Evolutionary conservation across 2,797 vertebrate genomes (phyloP).

Genomic region (Garrulus glandarius): DNA sequence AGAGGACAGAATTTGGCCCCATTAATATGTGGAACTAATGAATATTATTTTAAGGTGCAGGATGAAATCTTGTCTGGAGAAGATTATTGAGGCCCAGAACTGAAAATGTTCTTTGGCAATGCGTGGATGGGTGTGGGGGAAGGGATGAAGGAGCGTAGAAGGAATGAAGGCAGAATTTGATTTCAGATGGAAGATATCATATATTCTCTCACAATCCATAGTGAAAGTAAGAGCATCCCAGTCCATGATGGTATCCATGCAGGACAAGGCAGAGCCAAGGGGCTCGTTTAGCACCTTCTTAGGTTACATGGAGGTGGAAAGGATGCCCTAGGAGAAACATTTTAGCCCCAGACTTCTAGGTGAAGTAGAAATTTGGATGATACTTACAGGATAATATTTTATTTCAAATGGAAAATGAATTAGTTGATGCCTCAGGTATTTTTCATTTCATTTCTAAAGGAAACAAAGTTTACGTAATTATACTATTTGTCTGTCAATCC

Average conservation of each 20-base stretch:
- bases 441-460: background rate
- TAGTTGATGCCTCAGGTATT: background rate
- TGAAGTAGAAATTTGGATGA: background rate
- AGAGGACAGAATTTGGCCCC: background rate
- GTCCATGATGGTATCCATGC: background rate
- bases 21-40: background rate
- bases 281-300: background rate
- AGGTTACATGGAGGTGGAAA: background rate
- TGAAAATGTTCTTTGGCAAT: background rate
- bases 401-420: background rate
- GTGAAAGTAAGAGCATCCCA: background rate
- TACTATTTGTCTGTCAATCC: background rate
- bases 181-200: background rate
- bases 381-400: background rate
- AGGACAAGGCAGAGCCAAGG: background rate
- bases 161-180: background rate
- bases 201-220: background rate
- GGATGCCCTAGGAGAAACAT: background rate
- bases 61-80: background rate
- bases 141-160: background rate
- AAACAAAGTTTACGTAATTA: background rate
- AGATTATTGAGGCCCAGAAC: background rate
- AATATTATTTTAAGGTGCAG: constrained; percentile 18
- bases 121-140: background rate
- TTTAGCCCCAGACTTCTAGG: background rate